A percentile compares a stretch with the other conserved stretches of the same genome.
phyloP scores from a whole-genome alignment of 2,888 invertebrate genomes.

The Chrysina gloriosa region DNA sequence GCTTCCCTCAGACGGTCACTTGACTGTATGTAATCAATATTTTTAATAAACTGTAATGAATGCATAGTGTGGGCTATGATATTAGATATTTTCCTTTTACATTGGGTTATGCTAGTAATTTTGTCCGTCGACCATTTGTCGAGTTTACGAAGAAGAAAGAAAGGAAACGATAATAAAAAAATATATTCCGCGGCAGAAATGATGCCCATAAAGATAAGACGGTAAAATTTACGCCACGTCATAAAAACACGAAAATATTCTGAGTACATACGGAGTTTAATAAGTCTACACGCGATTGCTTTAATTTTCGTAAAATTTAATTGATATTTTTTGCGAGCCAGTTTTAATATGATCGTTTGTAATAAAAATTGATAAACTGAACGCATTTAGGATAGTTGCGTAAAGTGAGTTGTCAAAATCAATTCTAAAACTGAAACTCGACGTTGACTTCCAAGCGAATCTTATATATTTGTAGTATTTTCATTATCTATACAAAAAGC shows the following conservation, averaged over 20 bases:
- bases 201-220: constrained; percentile 25
- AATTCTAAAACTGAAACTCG: no score
- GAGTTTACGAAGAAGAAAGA: not conserved
- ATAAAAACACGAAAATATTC: constrained; percentile 6
- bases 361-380: no score
- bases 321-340: not conserved
- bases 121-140: not conserved
- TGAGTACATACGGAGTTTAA: constrained; percentile 24
- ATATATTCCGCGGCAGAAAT: not conserved
- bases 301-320: constrained; percentile 22
- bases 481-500: no score
- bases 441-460: no score
- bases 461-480: no score
- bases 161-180: constrained; percentile 7
- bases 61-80: no score
- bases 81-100: not conserved
- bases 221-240: constrained; percentile 8
- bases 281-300: not conserved
- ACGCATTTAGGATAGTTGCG: no score
- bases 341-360: not conserved
- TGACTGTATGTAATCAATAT: no score
- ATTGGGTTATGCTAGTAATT: not conserved
- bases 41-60: no score
- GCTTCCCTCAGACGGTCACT: no score
- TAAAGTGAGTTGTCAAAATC: no score